Evolutionary conservation across 2,888 invertebrate genomes (phyloP), one percentile per base, ranked within the genome.

Genomic region (Balanococcus diminutus): DNA sequence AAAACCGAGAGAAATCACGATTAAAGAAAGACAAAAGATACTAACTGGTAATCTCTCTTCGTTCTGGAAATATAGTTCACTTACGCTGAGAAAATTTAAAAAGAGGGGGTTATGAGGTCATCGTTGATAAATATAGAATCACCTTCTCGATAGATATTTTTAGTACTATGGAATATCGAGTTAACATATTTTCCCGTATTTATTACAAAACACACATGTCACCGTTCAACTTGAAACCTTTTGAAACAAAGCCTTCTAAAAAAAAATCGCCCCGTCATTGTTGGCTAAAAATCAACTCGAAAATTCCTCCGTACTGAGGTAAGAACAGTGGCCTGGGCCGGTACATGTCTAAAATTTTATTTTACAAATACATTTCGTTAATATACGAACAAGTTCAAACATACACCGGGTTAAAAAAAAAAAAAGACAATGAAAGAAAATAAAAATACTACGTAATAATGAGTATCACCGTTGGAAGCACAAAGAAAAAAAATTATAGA

Each of bases 31-130:
- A 31, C 31, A 82, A 51, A 46, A 51, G 42, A 82, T n/a, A 51
- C 31, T 82, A 51, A 31, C 51, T 46, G 19, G 32, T n/a, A 56
- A 51, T 51, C 28, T 31, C 31, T 82, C 51, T 51, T 51, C 46
- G 51, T 82, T 46, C 31, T 51, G 81, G 28, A 51, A 56, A 22
- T 82, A 16, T 31, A 82, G 11, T 19, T 82, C n/a, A 51, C 31
- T 51, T 31, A 25, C 0, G 42, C 14, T n/a, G 32, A 31, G 39
- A n/a, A 36, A 36, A 36, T 19, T 51, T 9, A 36, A 81, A 22
- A 42, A 81, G 84, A 72, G 84, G 84, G 84, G 72, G 72, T 75
- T 84, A 84, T 84, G 84, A 84, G 84, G 84, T 84, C 84, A 84
- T 28, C 75, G 28, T 9, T 3, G 31, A 72, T 84, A 72, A 84